phyloP scores from a whole-genome alignment of 2,797 vertebrate species.

The Gouania willdenowi region DNA sequence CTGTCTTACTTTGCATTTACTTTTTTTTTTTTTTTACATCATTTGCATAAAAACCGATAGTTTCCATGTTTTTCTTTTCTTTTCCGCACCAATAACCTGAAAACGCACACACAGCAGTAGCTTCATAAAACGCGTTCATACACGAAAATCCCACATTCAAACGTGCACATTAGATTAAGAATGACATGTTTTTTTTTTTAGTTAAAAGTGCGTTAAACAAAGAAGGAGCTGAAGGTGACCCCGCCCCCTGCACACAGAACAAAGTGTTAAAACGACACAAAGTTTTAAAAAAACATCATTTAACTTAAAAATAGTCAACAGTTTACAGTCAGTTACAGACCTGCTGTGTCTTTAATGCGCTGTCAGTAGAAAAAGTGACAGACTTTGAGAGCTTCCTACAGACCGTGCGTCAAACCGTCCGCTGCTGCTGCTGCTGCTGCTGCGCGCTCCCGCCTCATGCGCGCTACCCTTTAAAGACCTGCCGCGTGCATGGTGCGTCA shows the following conservation, averaged over 20 bases:
- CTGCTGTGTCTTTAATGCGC: constrained; percentile 10
- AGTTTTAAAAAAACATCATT: background rate
- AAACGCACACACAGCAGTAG: no score
- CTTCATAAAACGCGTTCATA: no score
- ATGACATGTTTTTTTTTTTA: no score
- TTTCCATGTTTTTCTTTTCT: no score
- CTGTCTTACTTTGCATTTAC: background rate
- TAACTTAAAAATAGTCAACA: background rate
- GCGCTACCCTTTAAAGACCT: no score
- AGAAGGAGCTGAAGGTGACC: constrained; percentile 31
- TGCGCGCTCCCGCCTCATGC: no score
- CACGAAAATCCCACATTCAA: no score
- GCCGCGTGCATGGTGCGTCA: no score
- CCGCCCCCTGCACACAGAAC: constrained; percentile 40
- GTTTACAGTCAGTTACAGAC: constrained; percentile 13
- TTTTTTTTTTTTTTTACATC: background rate
- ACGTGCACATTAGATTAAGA: no score
- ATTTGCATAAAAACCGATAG: background rate
- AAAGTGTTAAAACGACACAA: constrained; percentile 18
- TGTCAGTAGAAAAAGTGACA: constrained; percentile 4
- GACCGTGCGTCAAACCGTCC: constrained; percentile 33
- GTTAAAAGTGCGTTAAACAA: no score
- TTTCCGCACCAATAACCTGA: no score
- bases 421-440: background rate
- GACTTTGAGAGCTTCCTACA: constrained; percentile 23